Conservation (phyloP, 2,113 vertebrate species). For the Riparia riparia region DNA sequence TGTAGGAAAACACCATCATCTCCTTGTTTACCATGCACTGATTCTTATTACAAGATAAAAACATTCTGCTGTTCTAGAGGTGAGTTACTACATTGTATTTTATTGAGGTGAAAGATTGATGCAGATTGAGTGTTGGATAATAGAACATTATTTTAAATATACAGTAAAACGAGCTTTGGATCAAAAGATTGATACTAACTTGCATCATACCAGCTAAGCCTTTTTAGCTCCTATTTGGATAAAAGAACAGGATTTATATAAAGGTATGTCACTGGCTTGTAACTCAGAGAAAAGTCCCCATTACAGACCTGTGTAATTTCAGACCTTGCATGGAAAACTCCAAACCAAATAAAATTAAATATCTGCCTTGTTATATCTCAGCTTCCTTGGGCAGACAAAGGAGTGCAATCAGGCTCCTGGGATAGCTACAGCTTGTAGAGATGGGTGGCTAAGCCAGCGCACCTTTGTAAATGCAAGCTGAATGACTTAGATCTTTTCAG, state of each 20-base stretch:
- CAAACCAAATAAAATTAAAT: neutral
- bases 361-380: neutral
- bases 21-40: neutral
- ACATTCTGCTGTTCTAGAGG: neutral
- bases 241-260: neutral
- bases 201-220: neutral
- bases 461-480: neutral
- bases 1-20: neutral
- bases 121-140: neutral
- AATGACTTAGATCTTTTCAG: neutral
- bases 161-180: neutral
- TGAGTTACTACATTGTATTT: neutral
- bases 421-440: neutral
- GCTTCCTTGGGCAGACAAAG: neutral
- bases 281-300: neutral
- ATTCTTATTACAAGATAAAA: neutral
- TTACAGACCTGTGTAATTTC: neutral
- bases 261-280: neutral
- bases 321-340: neutral
- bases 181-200: neutral
- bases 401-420: neutral
- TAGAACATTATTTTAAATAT: neutral
- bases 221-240: neutral
- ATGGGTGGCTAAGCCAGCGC: neutral
- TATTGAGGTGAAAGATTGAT: neutral